Evolutionary conservation across 2,797 vertebrate species (phyloP), one percentile per base, ranked within the genome.

Genomic region (Ctenopoma multispine): DNA sequence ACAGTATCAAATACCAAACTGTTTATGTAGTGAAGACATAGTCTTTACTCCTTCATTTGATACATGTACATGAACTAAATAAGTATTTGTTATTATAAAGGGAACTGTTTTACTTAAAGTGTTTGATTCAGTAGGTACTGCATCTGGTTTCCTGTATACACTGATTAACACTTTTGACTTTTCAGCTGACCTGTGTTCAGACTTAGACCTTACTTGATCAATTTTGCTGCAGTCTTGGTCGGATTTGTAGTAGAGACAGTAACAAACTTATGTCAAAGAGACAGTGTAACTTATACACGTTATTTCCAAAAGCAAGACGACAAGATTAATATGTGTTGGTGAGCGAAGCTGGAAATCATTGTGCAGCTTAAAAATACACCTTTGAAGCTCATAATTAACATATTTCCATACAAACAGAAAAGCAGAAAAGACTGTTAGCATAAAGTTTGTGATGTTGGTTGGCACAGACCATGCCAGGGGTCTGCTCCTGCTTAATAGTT

Each of bases 21-120:
- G 31, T 34, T 34, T 34, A 34, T 34, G 7, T 34, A 34, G 31
- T 34, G 5, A 31, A 31, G 29, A 31, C 29, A 8, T 17, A 75
- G 62, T 51, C 59, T 74, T 69, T 75, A 64, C 44, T 63, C 14
- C 29, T 62, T 66, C 31, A 47, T 7, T 55, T 68, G 46, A 72
- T 69, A 81, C 53, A 77, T 86, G 81, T 76, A 73, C 24, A 79
- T 55, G 21, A 36, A 70, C 9, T 62, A 27, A 31, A 31, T 31
- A 31, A 31, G 29, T 31, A 31, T 50, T 17, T 15, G 23, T 15
- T 71, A 49, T 31, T 27, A 84, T 58, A 14, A 69, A 15, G 50
- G 1, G 7, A 51, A 49, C 24, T 44, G 60, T 53, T 63, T 21
- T 20, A 53, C 41, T 56, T 69, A 12, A 41, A 51, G 29, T 48